These are phyloP conservation scores for Ictidomys tridecemlineatus DNA, from an alignment of 2,113 vertebrate genomes.

Conservation along the genomic window DNA sequence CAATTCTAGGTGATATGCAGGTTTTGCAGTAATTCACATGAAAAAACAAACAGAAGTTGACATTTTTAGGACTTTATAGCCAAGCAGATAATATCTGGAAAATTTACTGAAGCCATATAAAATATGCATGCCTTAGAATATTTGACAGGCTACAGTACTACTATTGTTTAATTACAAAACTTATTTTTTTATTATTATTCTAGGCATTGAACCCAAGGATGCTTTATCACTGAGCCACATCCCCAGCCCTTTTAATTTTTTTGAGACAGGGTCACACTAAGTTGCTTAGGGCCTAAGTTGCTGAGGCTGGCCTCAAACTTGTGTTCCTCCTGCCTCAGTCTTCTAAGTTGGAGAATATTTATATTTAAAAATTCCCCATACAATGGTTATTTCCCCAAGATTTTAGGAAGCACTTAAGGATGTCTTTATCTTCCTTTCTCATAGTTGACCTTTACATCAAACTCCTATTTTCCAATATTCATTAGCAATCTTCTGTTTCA, in stretches of 20 bases:
- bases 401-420: constrained; percentile 56
- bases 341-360: neutral
- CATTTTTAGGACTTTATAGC: constrained; percentile 70
- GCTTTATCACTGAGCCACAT: too few species aligned
- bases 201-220: too few species aligned
- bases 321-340: too few species aligned
- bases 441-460: neutral
- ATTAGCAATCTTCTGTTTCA: constrained; percentile 33
- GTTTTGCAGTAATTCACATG: neutral
- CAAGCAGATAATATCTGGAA: constrained; percentile 75
- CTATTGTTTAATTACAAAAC: constrained; percentile 57
- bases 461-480: constrained; percentile 56
- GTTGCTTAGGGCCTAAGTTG: too few species aligned
- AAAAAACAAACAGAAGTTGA: constrained; percentile 58
- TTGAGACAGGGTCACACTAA: too few species aligned
- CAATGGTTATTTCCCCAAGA: neutral
- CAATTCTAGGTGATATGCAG: constrained; percentile 61
- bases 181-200: neutral
- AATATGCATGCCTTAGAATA: constrained; percentile 69
- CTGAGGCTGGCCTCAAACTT: too few species aligned
- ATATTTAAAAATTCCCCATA: neutral
- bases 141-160: constrained; percentile 40
- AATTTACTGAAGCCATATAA: constrained; percentile 57
- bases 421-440: constrained; percentile 49
- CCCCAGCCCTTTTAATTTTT: too few species aligned